phyloP scores from a whole-genome alignment of 1,140 invertebrate species.

The Drosophila kanapiae region DNA sequence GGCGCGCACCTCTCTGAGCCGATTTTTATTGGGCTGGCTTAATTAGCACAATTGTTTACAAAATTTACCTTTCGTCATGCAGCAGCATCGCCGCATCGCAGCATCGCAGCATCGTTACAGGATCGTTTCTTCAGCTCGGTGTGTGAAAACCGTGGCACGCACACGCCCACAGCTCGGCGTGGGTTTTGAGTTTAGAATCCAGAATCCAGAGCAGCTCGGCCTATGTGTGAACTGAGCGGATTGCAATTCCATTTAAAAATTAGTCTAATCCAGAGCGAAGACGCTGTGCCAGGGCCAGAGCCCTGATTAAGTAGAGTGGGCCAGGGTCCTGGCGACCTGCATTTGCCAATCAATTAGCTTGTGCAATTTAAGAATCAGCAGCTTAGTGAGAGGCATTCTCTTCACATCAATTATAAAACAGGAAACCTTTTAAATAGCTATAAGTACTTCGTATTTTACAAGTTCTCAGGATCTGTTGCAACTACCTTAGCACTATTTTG shows the following conservation, averaged over 20 bases:
- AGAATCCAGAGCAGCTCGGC: background rate
- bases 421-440: too few relatives aligned
- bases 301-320: background rate
- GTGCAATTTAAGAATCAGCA: constrained; percentile 49
- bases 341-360: constrained; percentile 47
- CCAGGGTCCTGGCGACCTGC: background rate
- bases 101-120: background rate
- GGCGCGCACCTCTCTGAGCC: constrained; percentile 51
- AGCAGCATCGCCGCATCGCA: background rate
- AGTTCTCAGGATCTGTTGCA: background rate
- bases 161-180: constrained; percentile 73
- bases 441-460: too few relatives aligned
- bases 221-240: constrained; percentile 57
- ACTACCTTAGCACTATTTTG: background rate
- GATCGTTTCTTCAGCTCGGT: constrained; percentile 11
- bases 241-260: constrained; percentile 81
- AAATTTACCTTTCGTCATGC: constrained; percentile 84
- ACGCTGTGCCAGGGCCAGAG: constrained; percentile 3
- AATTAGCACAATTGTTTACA: constrained; percentile 85
- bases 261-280: constrained; percentile 65
- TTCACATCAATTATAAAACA: background rate
- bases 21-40: constrained; percentile 82
- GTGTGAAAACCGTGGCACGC: constrained; percentile 62
- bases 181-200: constrained; percentile 25
- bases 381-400: background rate